Base-by-base conservation (phyloP, 2,113 vertebrate species). In the Cynocephalus volans region DNA sequence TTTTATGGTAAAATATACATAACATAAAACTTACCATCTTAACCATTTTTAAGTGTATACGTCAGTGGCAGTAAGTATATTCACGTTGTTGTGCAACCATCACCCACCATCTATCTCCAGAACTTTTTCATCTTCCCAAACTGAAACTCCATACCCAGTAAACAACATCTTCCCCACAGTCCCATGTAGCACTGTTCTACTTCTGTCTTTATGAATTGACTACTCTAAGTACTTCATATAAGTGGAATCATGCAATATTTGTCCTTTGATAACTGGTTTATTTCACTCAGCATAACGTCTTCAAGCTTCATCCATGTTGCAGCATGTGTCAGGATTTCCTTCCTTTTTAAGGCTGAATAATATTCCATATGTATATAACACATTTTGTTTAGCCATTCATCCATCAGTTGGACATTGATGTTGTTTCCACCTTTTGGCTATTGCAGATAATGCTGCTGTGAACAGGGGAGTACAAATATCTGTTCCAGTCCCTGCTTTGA, bases 261-360 rank as follows among this genome's bases (percentile, higher is more conserved):
- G 70, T 56, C 62, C 17, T 72, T 85, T 73, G 65, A 36, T 56
- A 33, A 26, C 31, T 65, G n/a, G 31, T 21, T 31, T 81, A 90
- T 86, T 65, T 86, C 0, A 18, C 6, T 77, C 76, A 77, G 31
- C 64, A n/a, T 6, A 79, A 79, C 62, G 45, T 50, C 48, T 52
- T 64, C 24, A 52, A 52, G 52, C 33, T 87, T 94, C 75, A 87
- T 91, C 26, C 33, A 31, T 45, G 10, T 81, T 67, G 36, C 75
- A 86, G 54, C 65, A 94, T 26, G 19, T 45, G n/a, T 89, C 58
- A 52, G 69, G 73, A 81, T 69, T 92, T 45, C 48, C 45, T 87
- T 84, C 36, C 54, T 89, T 79, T 77, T 70, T 93, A 65, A 73
- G 48, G 72, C 65, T 50, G 31, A 93, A 58, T 93, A 72, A 54